These are phyloP conservation scores for Coreius guichenoti DNA, from an alignment of 2,797 vertebrate genomes.

Conservation along the genomic window DNA sequence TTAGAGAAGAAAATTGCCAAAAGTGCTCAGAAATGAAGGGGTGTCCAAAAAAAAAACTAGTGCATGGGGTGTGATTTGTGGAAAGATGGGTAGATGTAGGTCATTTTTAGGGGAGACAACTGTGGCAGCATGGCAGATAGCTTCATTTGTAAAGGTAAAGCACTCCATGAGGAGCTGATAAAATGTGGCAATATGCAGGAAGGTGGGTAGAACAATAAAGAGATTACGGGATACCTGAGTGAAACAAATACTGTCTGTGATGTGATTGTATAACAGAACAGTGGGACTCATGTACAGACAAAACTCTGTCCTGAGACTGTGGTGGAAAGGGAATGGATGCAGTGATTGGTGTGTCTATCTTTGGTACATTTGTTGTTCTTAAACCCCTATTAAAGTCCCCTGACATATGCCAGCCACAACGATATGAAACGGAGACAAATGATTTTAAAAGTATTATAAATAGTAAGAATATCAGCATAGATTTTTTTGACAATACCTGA, in stretches of 20 bases:
- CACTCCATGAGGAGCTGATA: constrained; percentile 50
- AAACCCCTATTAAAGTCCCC: not conserved
- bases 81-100: constrained; percentile 69
- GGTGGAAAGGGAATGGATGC: constrained; percentile 26
- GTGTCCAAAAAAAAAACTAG: constrained; percentile 24
- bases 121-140: constrained; percentile 55
- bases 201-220: constrained; percentile 54
- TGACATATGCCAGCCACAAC: not conserved
- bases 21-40: constrained; percentile 61
- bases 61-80: constrained; percentile 76
- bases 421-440: not conserved
- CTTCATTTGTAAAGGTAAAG: constrained; percentile 58
- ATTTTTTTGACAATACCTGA: not conserved
- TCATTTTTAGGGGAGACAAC: constrained; percentile 56
- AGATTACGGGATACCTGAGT: constrained; percentile 42
- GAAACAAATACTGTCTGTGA: constrained; percentile 43
- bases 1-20: constrained; percentile 70
- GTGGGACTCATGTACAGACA: constrained; percentile 42
- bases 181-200: constrained; percentile 43
- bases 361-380: constrained; percentile 18
- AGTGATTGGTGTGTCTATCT: constrained; percentile 17
- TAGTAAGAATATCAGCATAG: not conserved
- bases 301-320: constrained; percentile 32
- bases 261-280: constrained; percentile 38
- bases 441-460: not conserved